Percentiles rank a stretch among this genome's conserved stretches.
Conservation (phyloP, 1,140 invertebrate species). For the Caenorhabditis remanei region DNA sequence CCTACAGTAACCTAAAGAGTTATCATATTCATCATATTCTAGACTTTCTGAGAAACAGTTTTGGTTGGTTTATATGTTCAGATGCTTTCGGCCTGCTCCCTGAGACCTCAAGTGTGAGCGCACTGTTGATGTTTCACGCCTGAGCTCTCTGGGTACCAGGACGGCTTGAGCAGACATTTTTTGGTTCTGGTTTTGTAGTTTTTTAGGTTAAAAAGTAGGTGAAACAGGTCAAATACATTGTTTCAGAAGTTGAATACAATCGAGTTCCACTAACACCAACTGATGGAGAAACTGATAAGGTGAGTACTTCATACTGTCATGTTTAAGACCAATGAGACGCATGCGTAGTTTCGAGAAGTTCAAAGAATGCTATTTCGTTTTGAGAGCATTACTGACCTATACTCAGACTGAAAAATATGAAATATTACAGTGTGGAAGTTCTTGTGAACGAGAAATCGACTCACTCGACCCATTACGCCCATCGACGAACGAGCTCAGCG, state of each 20-base stretch:
- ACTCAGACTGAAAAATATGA: neutral
- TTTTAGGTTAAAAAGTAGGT: neutral
- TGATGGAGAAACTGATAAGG: constrained; percentile 49
- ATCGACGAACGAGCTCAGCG: constrained; percentile 50
- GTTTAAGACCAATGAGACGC: too few species aligned
- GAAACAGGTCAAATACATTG: neutral
- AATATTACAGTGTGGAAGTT: constrained; percentile 29
- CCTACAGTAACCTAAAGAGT: neutral
- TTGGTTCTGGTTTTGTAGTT: neutral
- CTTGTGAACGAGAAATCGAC: constrained; percentile 58
- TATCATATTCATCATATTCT: neutral
- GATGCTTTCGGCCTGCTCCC: constrained; percentile 36
- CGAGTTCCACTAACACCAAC: constrained; percentile 47
- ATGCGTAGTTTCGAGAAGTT: too few species aligned
- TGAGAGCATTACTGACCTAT: too few species aligned
- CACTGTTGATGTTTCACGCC: constrained; percentile 25
- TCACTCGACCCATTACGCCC: constrained; percentile 47
- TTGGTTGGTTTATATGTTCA: constrained; percentile 30
- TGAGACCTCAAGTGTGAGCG: constrained; percentile 53
- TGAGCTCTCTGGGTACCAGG: constrained; percentile 54
- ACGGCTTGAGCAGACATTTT: constrained; percentile 27
- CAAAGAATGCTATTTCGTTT: too few species aligned
- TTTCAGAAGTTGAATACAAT: constrained; percentile 50
- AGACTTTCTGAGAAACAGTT: neutral
- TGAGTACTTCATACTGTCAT: neutral